Percentiles rank a stretch among this genome's conserved stretches.
These are phyloP conservation scores for Corapipo altera DNA, from an alignment of 2,113 vertebrate species.

Conservation along the genomic window DNA sequence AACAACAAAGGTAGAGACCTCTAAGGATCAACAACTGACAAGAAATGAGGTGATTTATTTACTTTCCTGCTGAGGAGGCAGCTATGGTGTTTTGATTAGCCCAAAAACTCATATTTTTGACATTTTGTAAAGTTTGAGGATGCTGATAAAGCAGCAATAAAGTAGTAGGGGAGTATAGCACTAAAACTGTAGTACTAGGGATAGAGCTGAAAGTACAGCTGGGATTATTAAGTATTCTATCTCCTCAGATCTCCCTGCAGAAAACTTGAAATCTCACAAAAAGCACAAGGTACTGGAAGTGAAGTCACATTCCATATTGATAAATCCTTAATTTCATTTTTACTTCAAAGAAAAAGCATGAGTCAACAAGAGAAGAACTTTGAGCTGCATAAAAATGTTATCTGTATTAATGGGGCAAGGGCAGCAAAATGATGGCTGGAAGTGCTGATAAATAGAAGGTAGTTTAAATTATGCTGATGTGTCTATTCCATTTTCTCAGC, in stretches of 20 bases:
- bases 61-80: not conserved
- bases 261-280: conserved; percentile 8
- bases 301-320: not conserved
- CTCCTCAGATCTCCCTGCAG: not conserved
- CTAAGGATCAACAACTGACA: not conserved
- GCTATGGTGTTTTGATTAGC: not conserved
- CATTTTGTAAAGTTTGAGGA: not conserved
- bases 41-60: not conserved
- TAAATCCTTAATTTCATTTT: conserved; percentile 30
- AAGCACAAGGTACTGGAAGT: not conserved
- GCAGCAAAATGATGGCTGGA: not conserved
- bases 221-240: not conserved
- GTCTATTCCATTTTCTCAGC: conserved; percentile 23
- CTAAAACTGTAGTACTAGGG: not conserved
- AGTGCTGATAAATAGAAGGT: conserved; percentile 35
- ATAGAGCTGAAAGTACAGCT: not conserved
- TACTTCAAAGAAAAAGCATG: conserved; percentile 17
- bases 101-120: not conserved
- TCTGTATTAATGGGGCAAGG: conserved; percentile 43
- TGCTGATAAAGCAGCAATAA: not conserved
- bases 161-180: not conserved
- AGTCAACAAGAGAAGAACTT: conserved; percentile 25
- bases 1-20: not conserved
- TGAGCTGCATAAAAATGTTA: conserved; percentile 29
- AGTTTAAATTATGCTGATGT: conserved; percentile 45